Conservation (phyloP, 2,113 vertebrate genomes). For the Pristiophorus japonicus region DNA sequence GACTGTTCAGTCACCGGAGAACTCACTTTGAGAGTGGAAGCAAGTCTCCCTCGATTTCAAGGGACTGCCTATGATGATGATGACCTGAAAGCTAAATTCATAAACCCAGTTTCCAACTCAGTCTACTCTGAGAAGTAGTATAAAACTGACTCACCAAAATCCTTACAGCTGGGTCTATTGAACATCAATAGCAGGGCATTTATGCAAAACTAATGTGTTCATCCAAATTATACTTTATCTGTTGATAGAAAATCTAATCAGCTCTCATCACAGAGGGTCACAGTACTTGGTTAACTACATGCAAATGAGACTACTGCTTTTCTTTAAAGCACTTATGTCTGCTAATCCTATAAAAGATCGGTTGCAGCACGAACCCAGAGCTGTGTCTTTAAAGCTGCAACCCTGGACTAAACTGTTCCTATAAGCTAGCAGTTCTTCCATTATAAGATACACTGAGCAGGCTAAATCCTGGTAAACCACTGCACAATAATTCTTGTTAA, state of each 20-base stretch:
- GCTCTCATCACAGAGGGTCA: slow-evolving; percentile 15
- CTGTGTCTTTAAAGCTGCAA: not conserved
- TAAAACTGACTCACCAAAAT: not conserved
- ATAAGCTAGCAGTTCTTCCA: slow-evolving; percentile 22
- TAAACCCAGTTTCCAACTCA: not conserved
- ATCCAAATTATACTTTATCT: slow-evolving; percentile 1
- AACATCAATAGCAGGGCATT: not conserved
- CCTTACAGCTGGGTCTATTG: not conserved
- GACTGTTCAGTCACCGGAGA: too few species aligned
- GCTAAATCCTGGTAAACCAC: slow-evolving; percentile 29
- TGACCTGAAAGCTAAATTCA: not conserved
- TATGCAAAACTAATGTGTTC: not conserved
- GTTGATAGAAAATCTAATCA: slow-evolving; percentile 22
- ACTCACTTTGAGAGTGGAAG: too few species aligned
- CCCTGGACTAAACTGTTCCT: not conserved
- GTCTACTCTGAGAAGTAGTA: not conserved
- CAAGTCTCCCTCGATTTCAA: too few species aligned
- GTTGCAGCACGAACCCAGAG: slow-evolving; percentile 11
- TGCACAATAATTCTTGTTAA: slow-evolving; percentile 32
- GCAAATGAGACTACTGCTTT: slow-evolving; percentile 23
- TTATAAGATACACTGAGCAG: not conserved
- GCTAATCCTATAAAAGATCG: slow-evolving; percentile 9
- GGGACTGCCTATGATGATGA: too few species aligned
- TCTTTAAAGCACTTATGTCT: slow-evolving; percentile 23
- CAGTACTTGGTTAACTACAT: not conserved